phyloP scores from a whole-genome alignment of 2,888 invertebrate genomes.

The Stenolophus ochropezus region DNA sequence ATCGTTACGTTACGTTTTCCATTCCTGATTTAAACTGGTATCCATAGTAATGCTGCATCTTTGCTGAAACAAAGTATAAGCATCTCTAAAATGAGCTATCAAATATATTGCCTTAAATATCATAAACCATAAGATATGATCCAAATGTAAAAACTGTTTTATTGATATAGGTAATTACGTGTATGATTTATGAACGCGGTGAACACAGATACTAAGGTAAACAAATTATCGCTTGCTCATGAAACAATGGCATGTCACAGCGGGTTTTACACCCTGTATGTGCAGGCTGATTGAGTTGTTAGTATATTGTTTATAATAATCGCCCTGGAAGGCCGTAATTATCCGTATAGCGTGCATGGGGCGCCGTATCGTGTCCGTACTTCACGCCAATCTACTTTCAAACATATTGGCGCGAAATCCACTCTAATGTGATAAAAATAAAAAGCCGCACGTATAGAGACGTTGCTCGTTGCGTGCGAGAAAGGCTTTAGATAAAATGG shows the following conservation, averaged over 20 bases:
- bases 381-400: constrained; percentile 46
- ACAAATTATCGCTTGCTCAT: constrained; percentile 3
- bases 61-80: too few relatives aligned
- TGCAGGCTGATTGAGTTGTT: constrained; percentile 22
- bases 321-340: not conserved
- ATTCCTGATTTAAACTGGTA: too few relatives aligned
- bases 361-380: not conserved
- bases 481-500: constrained; percentile 28
- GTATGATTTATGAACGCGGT: not conserved
- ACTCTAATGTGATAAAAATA: constrained; percentile 30
- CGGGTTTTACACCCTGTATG: not conserved
- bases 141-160: too few relatives aligned
- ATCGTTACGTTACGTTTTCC: too few relatives aligned
- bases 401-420: constrained; percentile 45
- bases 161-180: not conserved
- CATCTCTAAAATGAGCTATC: too few relatives aligned
- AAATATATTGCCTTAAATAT: too few relatives aligned
- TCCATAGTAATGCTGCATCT: too few relatives aligned
- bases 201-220: not conserved
- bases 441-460: constrained; percentile 23
- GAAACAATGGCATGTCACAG: not conserved
- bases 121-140: too few relatives aligned
- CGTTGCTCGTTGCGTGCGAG: constrained; percentile 35
- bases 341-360: constrained; percentile 10
- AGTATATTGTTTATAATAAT: constrained; percentile 32